Evolutionary conservation across 2,888 invertebrate species (phyloP), one percentile per base, ranked within the genome.

Genomic region (Galerucella calmariensis): DNA sequence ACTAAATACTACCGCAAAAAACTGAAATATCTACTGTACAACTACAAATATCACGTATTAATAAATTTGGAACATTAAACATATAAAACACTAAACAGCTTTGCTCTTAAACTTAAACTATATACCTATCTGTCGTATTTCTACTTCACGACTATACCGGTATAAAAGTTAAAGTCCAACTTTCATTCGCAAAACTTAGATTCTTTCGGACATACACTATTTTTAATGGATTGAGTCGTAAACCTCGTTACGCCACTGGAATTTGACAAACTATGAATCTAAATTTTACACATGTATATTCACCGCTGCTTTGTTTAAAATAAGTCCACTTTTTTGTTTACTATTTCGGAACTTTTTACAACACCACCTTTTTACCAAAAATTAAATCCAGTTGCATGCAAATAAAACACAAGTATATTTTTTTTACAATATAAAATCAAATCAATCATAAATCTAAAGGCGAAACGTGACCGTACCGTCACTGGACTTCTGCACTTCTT

Each of bases 141-240:
- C 8, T 35, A 35, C 35, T 35, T 35, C 8, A 35, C 35, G 35
- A 35, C 35, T 35, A 6, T 35, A 35, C 0, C 35, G 56, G n/a
- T 56, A 56, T 2, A 56, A 56, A 4, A n/a, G 56, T 2, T 56
- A 2, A 56, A 56, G 20, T 16, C 12, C 56, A 56, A 56, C 0
- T 56, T 56, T 56, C 9, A 2, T 56, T 56, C 5, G 16, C 56
- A 56, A 56, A 56, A 56, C 16, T 56, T 56, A 56, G 56, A 56
- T 56, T 16, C 16, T 56, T 56, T 56, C 56, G 3, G 56, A 56
- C 16, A 56, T 20, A 14, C n/a, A 56, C 56, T 48, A 56, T 56
- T 56, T 56, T 56, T n/a, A 56, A 2, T 56, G 56, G 56, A 56
- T n/a, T 56, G 56, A 56, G 20, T n/a, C 56, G 56, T n/a, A 56